These are phyloP conservation scores for Odocoileus virginianus DNA, from an alignment of 2,113 vertebrate species.

Conservation along the genomic window DNA sequence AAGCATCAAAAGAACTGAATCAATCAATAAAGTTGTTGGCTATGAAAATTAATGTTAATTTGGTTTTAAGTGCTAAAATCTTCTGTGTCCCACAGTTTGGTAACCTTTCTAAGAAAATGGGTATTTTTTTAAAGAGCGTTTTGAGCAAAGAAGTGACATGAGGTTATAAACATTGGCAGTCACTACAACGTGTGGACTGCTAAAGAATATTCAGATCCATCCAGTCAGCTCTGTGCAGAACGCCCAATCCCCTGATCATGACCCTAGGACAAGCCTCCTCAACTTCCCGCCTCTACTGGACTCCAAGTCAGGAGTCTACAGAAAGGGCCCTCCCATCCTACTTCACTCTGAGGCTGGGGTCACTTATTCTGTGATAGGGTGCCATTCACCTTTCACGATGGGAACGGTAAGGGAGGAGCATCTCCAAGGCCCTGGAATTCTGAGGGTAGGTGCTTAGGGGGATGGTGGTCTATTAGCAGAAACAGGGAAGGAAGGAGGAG, in stretches of 20 bases:
- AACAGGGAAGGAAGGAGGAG: not conserved
- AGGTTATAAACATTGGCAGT: not conserved
- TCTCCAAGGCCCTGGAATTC: slow-evolving; percentile 3
- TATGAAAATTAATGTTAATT: not conserved
- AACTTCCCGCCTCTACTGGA: not conserved
- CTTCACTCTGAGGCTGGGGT: not conserved
- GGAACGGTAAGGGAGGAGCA: not conserved
- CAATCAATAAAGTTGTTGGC: not conserved
- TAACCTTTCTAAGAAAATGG: not conserved
- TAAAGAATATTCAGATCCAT: not conserved
- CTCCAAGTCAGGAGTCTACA: not conserved
- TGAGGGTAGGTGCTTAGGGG: not conserved
- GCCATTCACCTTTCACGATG: not conserved
- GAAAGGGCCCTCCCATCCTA: too few species aligned
- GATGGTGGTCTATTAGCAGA: not conserved
- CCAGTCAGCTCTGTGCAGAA: not conserved
- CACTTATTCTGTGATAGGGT: not conserved
- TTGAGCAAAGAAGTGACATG: not conserved
- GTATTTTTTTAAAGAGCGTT: not conserved
- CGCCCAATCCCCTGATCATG: not conserved
- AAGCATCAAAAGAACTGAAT: not conserved
- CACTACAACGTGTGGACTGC: not conserved
- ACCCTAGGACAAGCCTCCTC: not conserved
- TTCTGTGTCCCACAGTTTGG: not conserved
- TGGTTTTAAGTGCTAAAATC: not conserved